These are phyloP conservation scores for Nomada fucata DNA, from an alignment of 2,888 invertebrate species.

Conservation along the genomic window DNA sequence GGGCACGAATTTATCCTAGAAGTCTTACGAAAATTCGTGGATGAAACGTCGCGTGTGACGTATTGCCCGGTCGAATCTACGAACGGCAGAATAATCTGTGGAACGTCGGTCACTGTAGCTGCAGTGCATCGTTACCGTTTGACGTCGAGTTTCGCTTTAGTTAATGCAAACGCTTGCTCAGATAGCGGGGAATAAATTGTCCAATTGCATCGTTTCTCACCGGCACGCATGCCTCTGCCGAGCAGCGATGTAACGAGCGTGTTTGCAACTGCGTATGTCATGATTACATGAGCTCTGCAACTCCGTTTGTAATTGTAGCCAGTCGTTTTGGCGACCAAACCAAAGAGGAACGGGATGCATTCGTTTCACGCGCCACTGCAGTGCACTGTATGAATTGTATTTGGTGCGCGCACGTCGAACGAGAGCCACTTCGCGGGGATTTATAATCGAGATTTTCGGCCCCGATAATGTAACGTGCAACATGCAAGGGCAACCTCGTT, in stretches of 20 bases:
- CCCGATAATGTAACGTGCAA: constrained; percentile 30
- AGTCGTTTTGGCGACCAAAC: constrained; percentile 24
- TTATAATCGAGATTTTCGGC: constrained; percentile 50
- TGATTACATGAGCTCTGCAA: constrained; percentile 49
- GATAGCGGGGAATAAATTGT: constrained; percentile 56
- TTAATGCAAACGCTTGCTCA: constrained; percentile 50
- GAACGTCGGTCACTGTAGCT: constrained; percentile 6
- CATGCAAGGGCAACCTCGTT: constrained; percentile 10
- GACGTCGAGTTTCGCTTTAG: constrained; percentile 48
- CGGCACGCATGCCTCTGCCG: not conserved
- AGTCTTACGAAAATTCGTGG: not conserved
- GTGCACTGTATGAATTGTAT: constrained; percentile 27
- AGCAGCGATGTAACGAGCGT: constrained; percentile 50
- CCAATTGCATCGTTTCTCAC: constrained; percentile 25
- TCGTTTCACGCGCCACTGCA: not conserved
- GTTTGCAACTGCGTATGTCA: constrained; percentile 61
- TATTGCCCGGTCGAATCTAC: constrained; percentile 10
- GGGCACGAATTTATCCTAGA: not conserved
- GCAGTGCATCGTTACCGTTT: constrained; percentile 42
- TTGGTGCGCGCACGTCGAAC: not conserved
- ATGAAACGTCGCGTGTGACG: not conserved
- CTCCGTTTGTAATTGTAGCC: constrained; percentile 54
- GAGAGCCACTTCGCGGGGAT: constrained; percentile 31
- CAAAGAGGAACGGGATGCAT: constrained; percentile 7
- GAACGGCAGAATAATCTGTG: constrained; percentile 46